Evolutionary conservation across 2,888 invertebrate species (phyloP).

Genomic region (Acleris holmiana): DNA sequence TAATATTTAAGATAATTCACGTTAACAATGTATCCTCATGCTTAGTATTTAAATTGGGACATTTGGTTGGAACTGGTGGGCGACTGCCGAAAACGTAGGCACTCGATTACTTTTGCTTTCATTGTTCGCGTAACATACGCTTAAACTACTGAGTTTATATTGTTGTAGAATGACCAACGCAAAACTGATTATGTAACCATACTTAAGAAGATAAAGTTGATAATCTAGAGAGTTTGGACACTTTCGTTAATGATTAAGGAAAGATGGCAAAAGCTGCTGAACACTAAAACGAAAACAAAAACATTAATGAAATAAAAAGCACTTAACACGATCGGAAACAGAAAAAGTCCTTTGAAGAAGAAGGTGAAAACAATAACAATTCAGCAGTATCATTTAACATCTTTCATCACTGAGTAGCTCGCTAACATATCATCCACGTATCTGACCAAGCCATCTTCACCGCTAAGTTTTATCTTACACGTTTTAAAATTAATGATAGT

Average conservation of each 20-base stretch:
- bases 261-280: too few species aligned
- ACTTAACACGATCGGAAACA: neutral
- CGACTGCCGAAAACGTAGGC: conserved; percentile 49
- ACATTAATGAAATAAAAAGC: neutral
- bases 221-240: too few species aligned
- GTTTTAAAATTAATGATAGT: conserved; percentile 36
- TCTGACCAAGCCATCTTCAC: conserved; percentile 20
- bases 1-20: too few species aligned
- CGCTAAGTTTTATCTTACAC: conserved; percentile 33
- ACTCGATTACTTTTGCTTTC: conserved; percentile 49
- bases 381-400: conserved; percentile 25
- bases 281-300: neutral
- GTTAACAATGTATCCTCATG: conserved; percentile 39
- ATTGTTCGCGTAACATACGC: conserved; percentile 28
- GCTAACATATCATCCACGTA: conserved; percentile 24
- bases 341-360: neutral
- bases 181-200: neutral
- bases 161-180: conserved; percentile 5
- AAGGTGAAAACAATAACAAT: conserved; percentile 7
- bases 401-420: conserved; percentile 17
- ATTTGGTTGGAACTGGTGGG: conserved; percentile 58
- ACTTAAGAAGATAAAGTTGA: neutral
- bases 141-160: conserved; percentile 12
- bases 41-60: conserved; percentile 52
- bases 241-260: too few species aligned